These are phyloP conservation scores for Hexactinellida sp. DNA, from an alignment of 37 sponge, comb jelly and placozoan species.

Conservation along the genomic window DNA sequence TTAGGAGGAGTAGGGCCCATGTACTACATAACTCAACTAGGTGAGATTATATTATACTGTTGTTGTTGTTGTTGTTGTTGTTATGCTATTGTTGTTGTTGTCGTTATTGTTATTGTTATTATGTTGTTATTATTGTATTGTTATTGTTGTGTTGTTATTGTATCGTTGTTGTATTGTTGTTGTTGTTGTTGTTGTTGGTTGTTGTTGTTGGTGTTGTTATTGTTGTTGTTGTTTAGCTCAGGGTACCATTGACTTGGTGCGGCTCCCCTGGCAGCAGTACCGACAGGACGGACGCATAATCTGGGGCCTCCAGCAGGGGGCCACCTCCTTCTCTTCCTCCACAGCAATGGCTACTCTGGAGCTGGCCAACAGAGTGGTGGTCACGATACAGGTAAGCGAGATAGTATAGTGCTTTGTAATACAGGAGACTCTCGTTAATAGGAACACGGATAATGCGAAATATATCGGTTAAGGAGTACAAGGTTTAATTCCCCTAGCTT, in stretches of 20 bases:
- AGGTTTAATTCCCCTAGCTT: too few relatives aligned
- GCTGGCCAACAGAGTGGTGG: conserved; percentile 51
- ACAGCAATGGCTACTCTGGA: conserved; percentile 77
- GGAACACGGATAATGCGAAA: too few relatives aligned
- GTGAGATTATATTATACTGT: conserved; percentile 26
- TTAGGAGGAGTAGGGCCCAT: conserved; percentile 85
- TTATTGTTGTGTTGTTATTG: background rate
- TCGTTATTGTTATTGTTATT: background rate
- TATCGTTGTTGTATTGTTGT: background rate
- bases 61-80: background rate
- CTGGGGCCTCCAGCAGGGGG: conserved; percentile 80
- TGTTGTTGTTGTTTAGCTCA: conserved; percentile 30
- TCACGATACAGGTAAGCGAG: conserved; percentile 53
- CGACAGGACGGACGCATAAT: conserved; percentile 84
- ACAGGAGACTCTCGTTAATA: too few relatives aligned
- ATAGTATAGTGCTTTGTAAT: too few relatives aligned
- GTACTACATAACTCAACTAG: conserved; percentile 71
- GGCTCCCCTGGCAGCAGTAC: conserved; percentile 91
- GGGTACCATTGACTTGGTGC: conserved; percentile 72
- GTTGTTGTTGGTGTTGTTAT: background rate
- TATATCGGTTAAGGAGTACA: too few relatives aligned
- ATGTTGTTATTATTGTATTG: background rate
- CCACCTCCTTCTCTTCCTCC: conserved; percentile 69
- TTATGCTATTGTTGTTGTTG: background rate
- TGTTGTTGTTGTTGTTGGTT: background rate